Percentiles rank a stretch among this genome's conserved stretches.
phyloP scores from a whole-genome alignment of 2,888 invertebrate genomes.

The Sarcophaga subvicina region DNA sequence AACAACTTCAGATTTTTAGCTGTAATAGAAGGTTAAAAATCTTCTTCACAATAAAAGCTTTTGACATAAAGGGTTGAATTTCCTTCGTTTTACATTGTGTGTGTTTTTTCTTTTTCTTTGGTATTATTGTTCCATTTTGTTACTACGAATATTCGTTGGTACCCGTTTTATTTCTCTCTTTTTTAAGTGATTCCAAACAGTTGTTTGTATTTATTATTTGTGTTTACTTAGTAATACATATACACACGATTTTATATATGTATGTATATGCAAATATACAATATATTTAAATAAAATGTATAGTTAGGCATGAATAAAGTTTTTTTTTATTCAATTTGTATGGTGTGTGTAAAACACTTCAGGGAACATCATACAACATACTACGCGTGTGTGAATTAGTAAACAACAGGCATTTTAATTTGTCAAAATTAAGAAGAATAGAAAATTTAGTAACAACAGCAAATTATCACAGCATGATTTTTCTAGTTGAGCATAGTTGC shows the following conservation, averaged over 20 bases:
- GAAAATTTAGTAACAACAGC: slow-evolving; percentile 59
- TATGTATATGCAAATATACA: too few relatives aligned
- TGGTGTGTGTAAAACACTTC: too few relatives aligned
- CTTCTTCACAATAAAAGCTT: slow-evolving; percentile 28
- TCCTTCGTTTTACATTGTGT: slow-evolving; percentile 6
- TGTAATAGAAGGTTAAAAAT: slow-evolving; percentile 34
- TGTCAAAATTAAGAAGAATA: slow-evolving; percentile 53
- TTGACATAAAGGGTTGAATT: slow-evolving; percentile 45
- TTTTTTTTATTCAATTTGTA: too few relatives aligned
- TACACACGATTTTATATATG: neutral
- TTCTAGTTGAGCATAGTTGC: slow-evolving; percentile 44
- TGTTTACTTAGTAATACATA: slow-evolving; percentile 9
- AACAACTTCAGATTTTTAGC: slow-evolving; percentile 5
- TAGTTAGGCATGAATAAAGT: neutral
- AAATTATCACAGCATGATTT: slow-evolving; percentile 66
- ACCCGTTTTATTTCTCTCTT: neutral
- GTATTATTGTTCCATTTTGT: neutral
- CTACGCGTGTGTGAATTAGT: too few relatives aligned
- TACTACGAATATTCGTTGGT: slow-evolving; percentile 9
- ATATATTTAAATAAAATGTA: too few relatives aligned
- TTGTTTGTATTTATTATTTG: too few relatives aligned
- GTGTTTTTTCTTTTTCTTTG: neutral
- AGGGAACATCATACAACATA: neutral
- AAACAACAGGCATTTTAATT: neutral
- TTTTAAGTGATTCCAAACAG: too few relatives aligned